Evolutionary conservation across 35 echinoderm and acorn worm genomes (phyloP), one percentile per base, ranked within the genome.

Genomic region (Acanthaster planci): DNA sequence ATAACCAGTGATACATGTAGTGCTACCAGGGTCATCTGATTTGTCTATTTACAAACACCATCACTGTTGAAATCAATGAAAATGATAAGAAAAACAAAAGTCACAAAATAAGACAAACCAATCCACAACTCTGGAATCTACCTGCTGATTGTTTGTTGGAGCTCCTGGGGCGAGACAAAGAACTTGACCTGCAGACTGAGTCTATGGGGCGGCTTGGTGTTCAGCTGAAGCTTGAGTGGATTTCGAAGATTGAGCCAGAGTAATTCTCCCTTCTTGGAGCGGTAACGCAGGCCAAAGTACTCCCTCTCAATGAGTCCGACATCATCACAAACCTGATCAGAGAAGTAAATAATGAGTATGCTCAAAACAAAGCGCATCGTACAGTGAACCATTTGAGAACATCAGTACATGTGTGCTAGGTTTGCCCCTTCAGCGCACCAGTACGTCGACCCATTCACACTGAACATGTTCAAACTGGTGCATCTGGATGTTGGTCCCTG

Each of bases 161-260:
- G 84, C 52, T 99, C 96, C 36, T 93, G 92, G 10, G 96, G 96
- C n/a, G 92, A 91, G 9, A 99, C 96, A 89, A 99, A 99, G 77
- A 94, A 99, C 89, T 99, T 99, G 92, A 99, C 96, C 78, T 99
- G 96, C 2, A 99, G 82, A 76, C 96, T 99, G 39, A 99, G 89
- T 60, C 96, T 80, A 78, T 94, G 92, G 10, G 92, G 96, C 26
- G 91, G 90, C 37, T 84, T 93, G 39, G 82, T 72, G 30, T 34
- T 72, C 16, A 98, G 79, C 75, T 98, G 95, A 9, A 90, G 80
- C 35, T 59, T 76, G 12, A 99, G 88, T 23, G 96, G 88, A 75
- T 99, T 99, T 19, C 96, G 78, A 34, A 99, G 78, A 40, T 99
- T 99, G 35, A 99, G 79, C 96, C 96, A 99, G 15, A 99, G 86